These are phyloP conservation scores for Fopius arisanus DNA, from an alignment of 1,140 invertebrate genomes.

Conservation along the genomic window DNA sequence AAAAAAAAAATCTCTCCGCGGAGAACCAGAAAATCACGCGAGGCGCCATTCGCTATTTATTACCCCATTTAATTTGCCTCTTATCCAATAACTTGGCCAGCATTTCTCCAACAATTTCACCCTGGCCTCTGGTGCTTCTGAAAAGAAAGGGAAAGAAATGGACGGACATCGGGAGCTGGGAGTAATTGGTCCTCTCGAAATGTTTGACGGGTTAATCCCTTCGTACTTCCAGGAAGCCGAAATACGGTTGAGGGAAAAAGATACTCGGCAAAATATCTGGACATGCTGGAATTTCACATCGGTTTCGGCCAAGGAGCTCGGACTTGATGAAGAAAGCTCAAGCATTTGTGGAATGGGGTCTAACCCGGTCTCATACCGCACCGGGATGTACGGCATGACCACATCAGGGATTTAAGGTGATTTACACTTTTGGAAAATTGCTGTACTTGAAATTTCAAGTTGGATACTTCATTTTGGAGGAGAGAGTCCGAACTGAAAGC, in stretches of 20 bases:
- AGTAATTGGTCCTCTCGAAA: conserved; percentile 40
- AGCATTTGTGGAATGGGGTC: neutral
- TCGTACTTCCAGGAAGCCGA: conserved; percentile 53
- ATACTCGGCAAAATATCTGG: conserved; percentile 3
- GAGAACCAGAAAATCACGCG: neutral
- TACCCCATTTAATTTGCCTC: neutral
- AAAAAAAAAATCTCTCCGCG: neutral
- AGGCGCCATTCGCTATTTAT: neutral
- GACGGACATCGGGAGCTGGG: neutral
- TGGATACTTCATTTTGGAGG: too few species aligned
- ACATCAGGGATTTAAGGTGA: too few species aligned
- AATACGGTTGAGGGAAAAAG: conserved; percentile 17
- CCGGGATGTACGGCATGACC: too few species aligned
- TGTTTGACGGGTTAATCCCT: conserved; percentile 62
- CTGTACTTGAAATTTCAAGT: too few species aligned
- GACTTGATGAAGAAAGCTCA: neutral
- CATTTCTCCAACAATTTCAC: neutral
- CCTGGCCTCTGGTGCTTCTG: neutral
- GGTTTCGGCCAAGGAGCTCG: neutral
- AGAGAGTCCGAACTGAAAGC: too few species aligned
- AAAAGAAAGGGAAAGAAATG: neutral
- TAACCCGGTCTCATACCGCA: neutral
- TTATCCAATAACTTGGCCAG: neutral
- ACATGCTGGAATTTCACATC: neutral
- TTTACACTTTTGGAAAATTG: too few species aligned